Conservation (phyloP, 2,113 vertebrate genomes). For the Oryzias curvinotus region DNA sequence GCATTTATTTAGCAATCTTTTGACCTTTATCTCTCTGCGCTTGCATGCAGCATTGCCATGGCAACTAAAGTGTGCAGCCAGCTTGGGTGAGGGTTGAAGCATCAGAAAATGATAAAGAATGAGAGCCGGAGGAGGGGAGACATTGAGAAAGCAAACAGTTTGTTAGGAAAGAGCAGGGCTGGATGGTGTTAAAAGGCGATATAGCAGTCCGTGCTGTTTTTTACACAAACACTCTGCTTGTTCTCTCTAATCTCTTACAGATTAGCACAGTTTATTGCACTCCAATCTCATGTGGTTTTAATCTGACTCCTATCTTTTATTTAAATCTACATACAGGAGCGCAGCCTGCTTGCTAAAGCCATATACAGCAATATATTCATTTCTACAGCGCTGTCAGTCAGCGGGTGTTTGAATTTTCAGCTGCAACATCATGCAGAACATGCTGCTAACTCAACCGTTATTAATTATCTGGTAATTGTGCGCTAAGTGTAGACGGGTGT, state of each 20-base stretch:
- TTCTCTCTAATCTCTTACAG: conserved; percentile 49
- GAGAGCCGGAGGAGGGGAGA: neutral
- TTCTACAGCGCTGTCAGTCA: neutral
- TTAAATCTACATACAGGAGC: neutral
- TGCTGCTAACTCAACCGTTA: conserved; percentile 21
- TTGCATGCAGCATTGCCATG: conserved; percentile 44
- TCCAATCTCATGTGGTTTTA: conserved; percentile 31
- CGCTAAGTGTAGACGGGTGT: conserved; percentile 46
- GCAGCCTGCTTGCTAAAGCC: neutral
- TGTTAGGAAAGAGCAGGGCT: conserved; percentile 5
- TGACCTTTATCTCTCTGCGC: conserved; percentile 65
- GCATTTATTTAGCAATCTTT: conserved; percentile 42
- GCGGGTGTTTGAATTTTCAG: neutral
- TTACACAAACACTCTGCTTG: conserved; percentile 44
- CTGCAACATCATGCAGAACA: neutral
- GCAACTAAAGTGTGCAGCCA: conserved; percentile 51
- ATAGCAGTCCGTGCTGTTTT: conserved; percentile 20
- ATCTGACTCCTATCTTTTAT: conserved; percentile 18
- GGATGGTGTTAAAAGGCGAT: conserved; percentile 17
- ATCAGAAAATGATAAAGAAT: conserved; percentile 2
- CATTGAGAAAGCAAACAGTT: neutral
- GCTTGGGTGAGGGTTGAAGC: conserved; percentile 16
- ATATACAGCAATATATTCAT: neutral
- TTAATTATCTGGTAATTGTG: conserved; percentile 39
- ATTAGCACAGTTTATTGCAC: conserved; percentile 53